phyloP scores from a whole-genome alignment of 2,113 vertebrate species.

The Tychaedon coryphoeus region DNA sequence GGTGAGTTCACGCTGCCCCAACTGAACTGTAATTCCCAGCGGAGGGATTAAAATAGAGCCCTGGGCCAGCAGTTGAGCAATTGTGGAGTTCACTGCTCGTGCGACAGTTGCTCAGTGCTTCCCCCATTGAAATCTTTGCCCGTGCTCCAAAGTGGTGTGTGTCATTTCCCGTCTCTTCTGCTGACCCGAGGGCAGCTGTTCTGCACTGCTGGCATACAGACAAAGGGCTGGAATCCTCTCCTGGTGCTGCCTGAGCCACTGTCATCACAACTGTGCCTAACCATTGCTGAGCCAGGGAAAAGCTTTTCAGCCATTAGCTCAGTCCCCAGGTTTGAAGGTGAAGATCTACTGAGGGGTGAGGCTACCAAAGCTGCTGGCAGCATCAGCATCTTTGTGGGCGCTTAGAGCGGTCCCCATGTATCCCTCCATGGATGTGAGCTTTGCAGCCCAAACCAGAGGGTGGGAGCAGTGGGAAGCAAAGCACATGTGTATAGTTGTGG shows the following conservation, averaged over 20 bases:
- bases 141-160: background rate
- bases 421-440: background rate
- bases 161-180: constrained; percentile 29
- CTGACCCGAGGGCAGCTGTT: background rate
- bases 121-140: background rate
- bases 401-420: accelerated
- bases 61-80: background rate
- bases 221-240: background rate
- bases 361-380: background rate
- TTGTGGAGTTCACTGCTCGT: accelerated
- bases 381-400: accelerated
- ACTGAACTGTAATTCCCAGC: background rate
- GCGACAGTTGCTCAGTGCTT: background rate
- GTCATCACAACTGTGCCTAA: background rate
- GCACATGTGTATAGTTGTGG: accelerated
- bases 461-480: background rate
- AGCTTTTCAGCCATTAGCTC: background rate
- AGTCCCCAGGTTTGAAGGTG: background rate
- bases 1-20: background rate
- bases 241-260: accelerated
- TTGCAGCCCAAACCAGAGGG: background rate
- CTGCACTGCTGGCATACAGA: background rate
- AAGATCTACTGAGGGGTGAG: background rate
- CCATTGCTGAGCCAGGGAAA: background rate
- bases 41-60: background rate